A percentile compares a stretch with the other conserved stretches of the same genome.
Evolutionary conservation across 1,140 invertebrate genomes (phyloP).

Genomic region (Hylaeus anthracinus): DNA sequence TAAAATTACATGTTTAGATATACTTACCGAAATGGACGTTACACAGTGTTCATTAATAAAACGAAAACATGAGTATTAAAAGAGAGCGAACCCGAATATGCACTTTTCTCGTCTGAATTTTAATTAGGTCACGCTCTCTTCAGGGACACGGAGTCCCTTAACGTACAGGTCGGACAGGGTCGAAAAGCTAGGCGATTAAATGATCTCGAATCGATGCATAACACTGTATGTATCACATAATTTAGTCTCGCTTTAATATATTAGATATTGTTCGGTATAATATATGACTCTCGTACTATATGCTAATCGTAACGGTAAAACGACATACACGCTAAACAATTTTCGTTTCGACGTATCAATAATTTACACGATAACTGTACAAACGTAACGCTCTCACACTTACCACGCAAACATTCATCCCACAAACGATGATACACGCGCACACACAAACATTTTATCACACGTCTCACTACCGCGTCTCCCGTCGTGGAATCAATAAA

Average conservation of each 20-base stretch:
- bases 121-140: too few relatives aligned
- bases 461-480: conserved; percentile 32
- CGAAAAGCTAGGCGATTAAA: not conserved
- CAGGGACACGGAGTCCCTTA: too few relatives aligned
- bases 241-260: conserved; percentile 70
- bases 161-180: not conserved
- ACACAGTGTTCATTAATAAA: too few relatives aligned
- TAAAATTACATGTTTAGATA: too few relatives aligned
- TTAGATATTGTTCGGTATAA: conserved; percentile 68
- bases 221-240: conserved; percentile 57
- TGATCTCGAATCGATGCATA: not conserved
- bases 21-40: too few relatives aligned
- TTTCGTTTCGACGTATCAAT: conserved; percentile 49
- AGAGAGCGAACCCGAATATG: too few relatives aligned
- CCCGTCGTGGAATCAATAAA: conserved; percentile 29
- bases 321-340: conserved; percentile 38
- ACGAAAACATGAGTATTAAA: too few relatives aligned
- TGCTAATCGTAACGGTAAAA: conserved; percentile 49
- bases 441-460: conserved; percentile 32
- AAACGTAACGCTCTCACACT: conserved; percentile 18
- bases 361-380: conserved; percentile 67
- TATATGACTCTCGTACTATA: conserved; percentile 61
- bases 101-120: too few relatives aligned
- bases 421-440: conserved; percentile 15
- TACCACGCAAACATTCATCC: conserved; percentile 18